Conservation (phyloP, 2,113 vertebrate species). For the Boulengeromyrus knoepffleri region DNA sequence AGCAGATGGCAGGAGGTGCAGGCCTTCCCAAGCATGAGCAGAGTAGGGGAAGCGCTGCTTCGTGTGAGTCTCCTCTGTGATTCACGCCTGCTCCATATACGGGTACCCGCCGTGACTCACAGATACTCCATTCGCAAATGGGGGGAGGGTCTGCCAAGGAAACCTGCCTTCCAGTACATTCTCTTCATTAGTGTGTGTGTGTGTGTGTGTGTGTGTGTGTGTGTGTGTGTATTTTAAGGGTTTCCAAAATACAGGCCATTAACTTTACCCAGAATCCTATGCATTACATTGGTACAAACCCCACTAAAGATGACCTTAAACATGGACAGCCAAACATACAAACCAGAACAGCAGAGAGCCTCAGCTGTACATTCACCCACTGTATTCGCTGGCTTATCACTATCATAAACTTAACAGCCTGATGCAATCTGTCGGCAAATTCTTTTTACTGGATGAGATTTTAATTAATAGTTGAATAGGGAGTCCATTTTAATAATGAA, state of each 20-base stretch:
- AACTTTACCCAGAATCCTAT: background rate
- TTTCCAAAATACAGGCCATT: background rate
- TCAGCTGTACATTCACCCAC: background rate
- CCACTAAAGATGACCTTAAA: background rate
- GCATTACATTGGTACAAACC: background rate
- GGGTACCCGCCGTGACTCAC: background rate
- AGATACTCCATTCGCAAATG: background rate
- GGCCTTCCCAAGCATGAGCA: conserved; percentile 21
- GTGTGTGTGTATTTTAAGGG: background rate
- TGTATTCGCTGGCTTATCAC: background rate
- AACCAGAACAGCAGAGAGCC: background rate
- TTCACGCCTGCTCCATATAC: background rate
- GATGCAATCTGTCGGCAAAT: background rate
- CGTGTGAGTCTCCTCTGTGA: background rate
- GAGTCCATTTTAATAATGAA: background rate
- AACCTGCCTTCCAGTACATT: background rate
- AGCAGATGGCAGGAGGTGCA: conserved; percentile 31
- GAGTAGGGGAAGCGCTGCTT: conserved; percentile 13
- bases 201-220: background rate
- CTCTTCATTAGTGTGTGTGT: background rate
- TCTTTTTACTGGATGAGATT: conserved; percentile 2
- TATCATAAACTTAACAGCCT: background rate
- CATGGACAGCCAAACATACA: background rate
- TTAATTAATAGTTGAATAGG: background rate
- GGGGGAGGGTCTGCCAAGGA: background rate